phyloP scores from a whole-genome alignment of 2,113 vertebrate genomes.

The Sylvia atricapilla region DNA sequence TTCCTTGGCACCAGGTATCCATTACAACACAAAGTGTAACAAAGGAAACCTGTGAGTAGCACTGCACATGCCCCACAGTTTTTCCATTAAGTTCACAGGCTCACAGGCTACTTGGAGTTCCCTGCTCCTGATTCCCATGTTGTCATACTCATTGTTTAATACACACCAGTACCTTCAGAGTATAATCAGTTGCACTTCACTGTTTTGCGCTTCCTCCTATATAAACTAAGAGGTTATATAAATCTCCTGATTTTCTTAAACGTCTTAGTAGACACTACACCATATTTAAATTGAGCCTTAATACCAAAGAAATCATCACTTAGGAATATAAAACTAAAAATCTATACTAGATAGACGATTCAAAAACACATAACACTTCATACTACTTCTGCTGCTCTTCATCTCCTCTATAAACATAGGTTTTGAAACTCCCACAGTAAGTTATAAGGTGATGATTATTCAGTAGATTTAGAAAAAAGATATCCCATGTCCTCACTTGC shows the following conservation, averaged over 20 bases:
- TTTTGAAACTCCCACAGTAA: neutral
- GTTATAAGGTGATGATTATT: neutral
- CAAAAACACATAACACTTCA: neutral
- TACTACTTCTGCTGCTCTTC: neutral
- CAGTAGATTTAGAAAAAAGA: neutral
- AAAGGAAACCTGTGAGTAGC: neutral
- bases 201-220: neutral
- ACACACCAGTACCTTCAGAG: neutral
- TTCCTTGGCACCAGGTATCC: neutral
- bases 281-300: neutral
- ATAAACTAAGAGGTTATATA: neutral
- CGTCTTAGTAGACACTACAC: neutral
- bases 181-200: neutral
- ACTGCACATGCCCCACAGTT: neutral
- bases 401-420: neutral
- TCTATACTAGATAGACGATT: neutral
- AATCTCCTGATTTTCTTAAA: neutral
- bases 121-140: neutral
- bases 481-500: neutral
- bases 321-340: neutral
- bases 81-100: neutral
- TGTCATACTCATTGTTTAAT: neutral
- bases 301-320: neutral
- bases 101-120: neutral
- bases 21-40: neutral